A percentile compares a stretch with the other conserved stretches of the same genome.
Conservation (phyloP, 2,888 invertebrate species). For the Mythimna ferrago region DNA sequence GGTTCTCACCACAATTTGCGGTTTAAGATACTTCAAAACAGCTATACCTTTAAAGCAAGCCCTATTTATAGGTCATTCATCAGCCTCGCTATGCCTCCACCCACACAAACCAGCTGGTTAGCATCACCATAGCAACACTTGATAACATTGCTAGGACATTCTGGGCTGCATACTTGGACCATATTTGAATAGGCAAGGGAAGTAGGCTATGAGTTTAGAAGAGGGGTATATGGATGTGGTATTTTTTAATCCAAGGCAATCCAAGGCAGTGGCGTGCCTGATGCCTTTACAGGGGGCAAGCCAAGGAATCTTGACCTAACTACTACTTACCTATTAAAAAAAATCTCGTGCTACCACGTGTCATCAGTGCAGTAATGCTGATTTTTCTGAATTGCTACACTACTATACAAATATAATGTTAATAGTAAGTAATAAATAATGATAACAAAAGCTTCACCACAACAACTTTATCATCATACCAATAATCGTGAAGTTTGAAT, state of each 20-base stretch:
- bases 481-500: too few relatives aligned
- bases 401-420: too few relatives aligned
- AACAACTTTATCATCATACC: too few relatives aligned
- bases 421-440: too few relatives aligned
- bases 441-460: too few relatives aligned
- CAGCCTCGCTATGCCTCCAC: conserved; percentile 5
- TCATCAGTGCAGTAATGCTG: too few relatives aligned
- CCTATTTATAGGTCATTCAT: conserved; percentile 11
- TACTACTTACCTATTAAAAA: too few relatives aligned
- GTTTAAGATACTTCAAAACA: conserved; percentile 11
- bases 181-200: conserved; percentile 61
- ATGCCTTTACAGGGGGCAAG: too few relatives aligned
- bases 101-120: conserved; percentile 22
- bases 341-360: too few relatives aligned
- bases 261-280: too few relatives aligned
- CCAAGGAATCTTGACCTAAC: too few relatives aligned
- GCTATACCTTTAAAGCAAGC: neutral
- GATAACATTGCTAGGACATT: conserved; percentile 31
- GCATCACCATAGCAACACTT: conserved; percentile 29
- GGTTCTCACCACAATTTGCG: conserved; percentile 29
- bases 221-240: conserved; percentile 16
- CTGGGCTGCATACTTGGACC: conserved; percentile 52
- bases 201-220: conserved; percentile 10
- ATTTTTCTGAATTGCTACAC: too few relatives aligned
- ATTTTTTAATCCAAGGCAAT: neutral